Percentiles rank a stretch among this genome's conserved stretches.
phyloP scores from a whole-genome alignment of 1,140 invertebrate species.

The Zaprionus africanus region DNA sequence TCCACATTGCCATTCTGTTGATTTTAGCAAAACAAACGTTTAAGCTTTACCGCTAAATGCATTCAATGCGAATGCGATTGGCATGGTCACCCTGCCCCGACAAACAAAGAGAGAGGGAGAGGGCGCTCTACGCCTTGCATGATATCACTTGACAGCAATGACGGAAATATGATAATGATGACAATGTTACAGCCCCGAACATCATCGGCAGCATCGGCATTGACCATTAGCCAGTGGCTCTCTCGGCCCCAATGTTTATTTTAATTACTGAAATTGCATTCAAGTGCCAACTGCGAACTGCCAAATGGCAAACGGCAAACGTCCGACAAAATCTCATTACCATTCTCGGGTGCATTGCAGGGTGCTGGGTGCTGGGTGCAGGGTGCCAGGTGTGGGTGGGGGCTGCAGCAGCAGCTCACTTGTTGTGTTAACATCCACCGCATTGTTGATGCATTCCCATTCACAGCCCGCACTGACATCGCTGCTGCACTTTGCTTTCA shows the following conservation, averaged over 20 bases:
- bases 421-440: constrained; percentile 72
- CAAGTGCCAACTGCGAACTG: constrained; percentile 75
- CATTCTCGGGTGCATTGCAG: background rate
- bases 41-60: constrained; percentile 4
- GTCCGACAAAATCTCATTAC: constrained; percentile 25
- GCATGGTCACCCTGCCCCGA: background rate
- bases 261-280: constrained; percentile 84
- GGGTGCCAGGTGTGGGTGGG: background rate
- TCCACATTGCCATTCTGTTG: constrained; percentile 37
- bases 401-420: constrained; percentile 14
- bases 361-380: background rate
- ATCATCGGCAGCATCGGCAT: constrained; percentile 14
- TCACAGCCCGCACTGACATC: constrained; percentile 62
- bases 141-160: constrained; percentile 51
- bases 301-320: constrained; percentile 41
- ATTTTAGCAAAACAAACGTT: constrained; percentile 60
- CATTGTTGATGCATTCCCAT: constrained; percentile 57
- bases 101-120: background rate
- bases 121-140: background rate
- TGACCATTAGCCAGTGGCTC: constrained; percentile 35
- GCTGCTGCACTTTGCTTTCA: constrained; percentile 73
- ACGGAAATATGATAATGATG: constrained; percentile 62
- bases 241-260: constrained; percentile 71
- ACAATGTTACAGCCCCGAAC: constrained; percentile 56
- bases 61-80: background rate